These are phyloP conservation scores for Hirtodrosophila duncani DNA, from an alignment of 2,888 invertebrate species.

Conservation along the genomic window DNA sequence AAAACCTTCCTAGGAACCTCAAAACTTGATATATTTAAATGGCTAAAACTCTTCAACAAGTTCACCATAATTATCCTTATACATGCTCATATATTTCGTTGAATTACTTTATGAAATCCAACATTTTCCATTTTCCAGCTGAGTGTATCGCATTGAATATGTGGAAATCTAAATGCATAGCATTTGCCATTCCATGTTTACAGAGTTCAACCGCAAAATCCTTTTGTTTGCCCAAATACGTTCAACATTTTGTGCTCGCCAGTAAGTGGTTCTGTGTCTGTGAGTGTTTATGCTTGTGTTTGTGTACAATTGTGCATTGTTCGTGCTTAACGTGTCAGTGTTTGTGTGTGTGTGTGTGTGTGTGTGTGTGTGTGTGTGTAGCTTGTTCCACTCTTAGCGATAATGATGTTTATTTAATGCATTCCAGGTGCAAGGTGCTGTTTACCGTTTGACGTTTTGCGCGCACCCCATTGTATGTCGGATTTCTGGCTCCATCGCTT, in stretches of 20 bases:
- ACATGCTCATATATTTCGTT: no score
- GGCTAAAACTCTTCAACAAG: no score
- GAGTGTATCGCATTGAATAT: constrained; percentile 13
- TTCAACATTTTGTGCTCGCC: constrained; percentile 14
- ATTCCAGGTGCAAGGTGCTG: constrained; percentile 70
- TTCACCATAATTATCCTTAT: no score
- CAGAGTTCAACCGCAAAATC: constrained; percentile 61
- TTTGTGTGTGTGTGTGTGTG: not conserved
- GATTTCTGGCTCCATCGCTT: constrained; percentile 33
- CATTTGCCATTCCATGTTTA: constrained; percentile 43
- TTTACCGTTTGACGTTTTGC: constrained; percentile 64
- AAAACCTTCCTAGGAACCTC: no score
- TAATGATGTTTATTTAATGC: constrained; percentile 73
- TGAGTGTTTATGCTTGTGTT: constrained; percentile 9
- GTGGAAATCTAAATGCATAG: constrained; percentile 35
- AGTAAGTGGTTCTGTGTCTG: constrained; percentile 1
- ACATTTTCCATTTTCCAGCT: constrained; percentile 1
- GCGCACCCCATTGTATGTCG: constrained; percentile 37
- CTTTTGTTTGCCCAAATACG: constrained; percentile 64
- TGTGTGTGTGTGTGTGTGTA: not conserved
- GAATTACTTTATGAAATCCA: no score
- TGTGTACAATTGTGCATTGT: constrained; percentile 27
- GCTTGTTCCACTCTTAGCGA: constrained; percentile 56
- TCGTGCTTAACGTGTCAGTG: no score
- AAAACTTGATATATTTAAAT: no score